phyloP scores from a whole-genome alignment of 2,113 vertebrate species.

The Anthoscopus minutus region DNA sequence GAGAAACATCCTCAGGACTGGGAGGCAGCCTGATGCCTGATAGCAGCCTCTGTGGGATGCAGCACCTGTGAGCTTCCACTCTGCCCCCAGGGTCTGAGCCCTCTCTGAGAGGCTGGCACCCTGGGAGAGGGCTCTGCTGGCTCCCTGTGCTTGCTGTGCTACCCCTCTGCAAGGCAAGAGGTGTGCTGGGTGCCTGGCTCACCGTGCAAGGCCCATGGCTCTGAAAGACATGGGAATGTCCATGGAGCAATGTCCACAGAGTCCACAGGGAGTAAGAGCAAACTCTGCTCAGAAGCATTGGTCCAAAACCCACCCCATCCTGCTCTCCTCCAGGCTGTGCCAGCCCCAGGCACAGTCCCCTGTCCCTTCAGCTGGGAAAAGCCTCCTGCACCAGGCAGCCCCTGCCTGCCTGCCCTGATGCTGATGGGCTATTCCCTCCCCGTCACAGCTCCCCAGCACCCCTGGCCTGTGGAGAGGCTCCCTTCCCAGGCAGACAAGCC shows the following conservation, averaged over 20 bases:
- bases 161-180: neutral
- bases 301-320: neutral
- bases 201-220: rapidly evolving
- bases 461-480: neutral
- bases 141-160: neutral
- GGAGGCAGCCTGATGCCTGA: neutral
- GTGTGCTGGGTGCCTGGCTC: neutral
- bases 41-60: neutral
- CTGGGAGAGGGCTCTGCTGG: neutral
- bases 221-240: neutral
- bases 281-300: neutral
- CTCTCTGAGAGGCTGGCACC: neutral
- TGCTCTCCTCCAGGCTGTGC: neutral
- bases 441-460: neutral
- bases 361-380: neutral
- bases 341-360: neutral
- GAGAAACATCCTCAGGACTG: neutral
- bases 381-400: neutral
- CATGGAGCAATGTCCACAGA: rapidly evolving
- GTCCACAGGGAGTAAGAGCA: neutral
- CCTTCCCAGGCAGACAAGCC: neutral
- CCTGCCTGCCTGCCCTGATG: neutral
- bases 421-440: neutral
- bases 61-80: neutral
- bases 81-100: neutral